Conservation (phyloP, 1,140 invertebrate species). For the Campoletis sonorensis region DNA sequence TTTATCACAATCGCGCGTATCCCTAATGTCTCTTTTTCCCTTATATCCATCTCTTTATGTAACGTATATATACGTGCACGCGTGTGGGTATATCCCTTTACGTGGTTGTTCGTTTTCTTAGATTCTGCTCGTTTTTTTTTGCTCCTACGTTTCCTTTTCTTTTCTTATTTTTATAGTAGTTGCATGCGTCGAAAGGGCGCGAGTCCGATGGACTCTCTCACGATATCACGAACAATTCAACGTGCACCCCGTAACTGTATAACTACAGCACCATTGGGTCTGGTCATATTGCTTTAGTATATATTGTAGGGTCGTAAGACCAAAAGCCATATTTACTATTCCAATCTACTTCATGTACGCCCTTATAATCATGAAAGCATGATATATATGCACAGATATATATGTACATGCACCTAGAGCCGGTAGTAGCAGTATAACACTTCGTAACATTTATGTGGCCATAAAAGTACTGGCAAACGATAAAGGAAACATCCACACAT, state of each 20-base stretch:
- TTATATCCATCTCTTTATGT: not conserved
- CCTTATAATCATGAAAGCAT: not conserved
- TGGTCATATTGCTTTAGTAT: slow-evolving; percentile 13
- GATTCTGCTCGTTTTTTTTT: not conserved
- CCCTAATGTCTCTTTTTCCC: no score
- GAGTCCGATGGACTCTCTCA: not conserved
- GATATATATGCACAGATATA: not conserved
- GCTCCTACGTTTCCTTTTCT: not conserved
- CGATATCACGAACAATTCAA: slow-evolving; percentile 34
- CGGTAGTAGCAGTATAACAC: slow-evolving; percentile 39
- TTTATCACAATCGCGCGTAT: no score
- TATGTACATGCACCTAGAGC: not conserved
- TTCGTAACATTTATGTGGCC: slow-evolving; percentile 48
- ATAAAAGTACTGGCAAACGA: slow-evolving; percentile 48
- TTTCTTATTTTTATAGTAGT: slow-evolving; percentile 10
- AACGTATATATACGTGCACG: not conserved
- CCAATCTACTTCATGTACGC: not conserved
- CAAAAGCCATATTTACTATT: not conserved
- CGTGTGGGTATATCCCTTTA: not conserved
- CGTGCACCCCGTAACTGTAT: slow-evolving; percentile 18
- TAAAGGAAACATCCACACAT: slow-evolving; percentile 34
- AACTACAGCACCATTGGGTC: slow-evolving; percentile 40
- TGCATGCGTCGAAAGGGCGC: slow-evolving; percentile 31
- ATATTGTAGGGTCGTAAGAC: not conserved
- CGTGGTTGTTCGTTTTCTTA: not conserved